Percentiles rank a stretch among this genome's conserved stretches.
Evolutionary conservation across 1,140 invertebrate genomes (phyloP).

Genomic region (Heliconius eleuchia): DNA sequence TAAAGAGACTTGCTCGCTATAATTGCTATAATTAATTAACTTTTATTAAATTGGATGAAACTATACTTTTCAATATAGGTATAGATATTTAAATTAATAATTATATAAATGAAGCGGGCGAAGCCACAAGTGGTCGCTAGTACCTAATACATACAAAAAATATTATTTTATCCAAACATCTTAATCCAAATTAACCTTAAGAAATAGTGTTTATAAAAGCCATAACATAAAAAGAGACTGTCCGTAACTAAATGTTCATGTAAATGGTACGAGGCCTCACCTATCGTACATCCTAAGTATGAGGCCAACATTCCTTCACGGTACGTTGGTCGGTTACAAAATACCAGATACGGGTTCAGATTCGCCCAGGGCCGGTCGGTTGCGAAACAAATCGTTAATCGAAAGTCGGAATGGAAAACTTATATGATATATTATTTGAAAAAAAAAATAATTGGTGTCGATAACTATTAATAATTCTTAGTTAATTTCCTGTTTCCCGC

Average conservation of each 20-base stretch:
- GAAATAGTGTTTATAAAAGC: conserved; percentile 2
- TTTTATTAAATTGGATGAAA: too few species aligned
- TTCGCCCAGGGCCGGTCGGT: conserved; percentile 46
- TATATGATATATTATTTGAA: neutral
- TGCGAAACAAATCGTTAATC: conserved; percentile 45
- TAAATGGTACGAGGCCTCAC: conserved; percentile 34
- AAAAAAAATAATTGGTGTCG: neutral
- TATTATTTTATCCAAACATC: neutral
- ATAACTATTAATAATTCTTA: neutral
- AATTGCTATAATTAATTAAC: too few species aligned
- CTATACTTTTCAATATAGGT: too few species aligned
- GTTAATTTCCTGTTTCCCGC: neutral
- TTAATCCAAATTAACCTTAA: neutral
- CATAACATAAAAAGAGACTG: conserved; percentile 26
- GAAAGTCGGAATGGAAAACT: conserved; percentile 1
- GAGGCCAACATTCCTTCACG: conserved; percentile 56
- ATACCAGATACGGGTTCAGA: conserved; percentile 55
- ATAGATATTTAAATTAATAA: too few species aligned
- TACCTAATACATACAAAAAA: too few species aligned
- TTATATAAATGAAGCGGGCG: too few species aligned
- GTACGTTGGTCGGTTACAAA: conserved; percentile 55
- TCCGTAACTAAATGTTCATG: conserved; percentile 30
- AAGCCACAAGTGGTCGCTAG: too few species aligned
- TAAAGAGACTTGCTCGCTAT: too few species aligned
- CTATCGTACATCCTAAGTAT: conserved; percentile 43